Conservation (phyloP, 2,113 vertebrate genomes). For the Baryphthengus martii region DNA sequence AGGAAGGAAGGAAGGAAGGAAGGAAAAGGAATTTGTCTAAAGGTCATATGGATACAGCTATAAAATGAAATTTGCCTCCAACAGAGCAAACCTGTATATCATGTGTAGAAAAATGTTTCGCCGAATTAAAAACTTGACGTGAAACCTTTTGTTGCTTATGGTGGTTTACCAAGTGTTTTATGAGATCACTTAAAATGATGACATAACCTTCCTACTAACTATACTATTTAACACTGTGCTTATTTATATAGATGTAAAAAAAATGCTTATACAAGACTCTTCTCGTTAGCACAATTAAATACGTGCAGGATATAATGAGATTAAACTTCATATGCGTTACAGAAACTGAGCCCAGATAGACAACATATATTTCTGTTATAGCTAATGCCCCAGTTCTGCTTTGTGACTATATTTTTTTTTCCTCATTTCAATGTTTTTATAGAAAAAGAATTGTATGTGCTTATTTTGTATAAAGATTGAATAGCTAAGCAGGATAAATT, state of each 20-base stretch:
- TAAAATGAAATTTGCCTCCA: not conserved
- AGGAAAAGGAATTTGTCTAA: not conserved
- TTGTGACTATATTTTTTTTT: not conserved
- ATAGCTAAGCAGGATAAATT: not conserved
- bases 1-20: accelerated
- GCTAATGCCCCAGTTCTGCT: not conserved
- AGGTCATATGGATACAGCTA: not conserved
- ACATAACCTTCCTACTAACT: not conserved
- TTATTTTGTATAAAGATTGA: not conserved
- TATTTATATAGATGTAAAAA: not conserved
- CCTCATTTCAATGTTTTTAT: not conserved
- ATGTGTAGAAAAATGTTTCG: not conserved
- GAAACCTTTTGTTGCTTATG: not conserved
- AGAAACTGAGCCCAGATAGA: not conserved
- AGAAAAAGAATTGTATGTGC: not conserved
- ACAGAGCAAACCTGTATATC: not conserved
- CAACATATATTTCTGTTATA: not conserved
- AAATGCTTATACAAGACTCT: not conserved
- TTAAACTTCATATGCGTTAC: not conserved
- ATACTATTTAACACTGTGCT: not conserved
- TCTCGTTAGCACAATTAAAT: constrained; percentile 1
- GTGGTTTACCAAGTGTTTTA: not conserved
- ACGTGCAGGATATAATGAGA: constrained; percentile 14
- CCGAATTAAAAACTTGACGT: not conserved
- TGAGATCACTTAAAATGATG: not conserved